Base-by-base conservation (phyloP, 2,797 vertebrate genomes). In the Poeciliopsis presidionis region DNA sequence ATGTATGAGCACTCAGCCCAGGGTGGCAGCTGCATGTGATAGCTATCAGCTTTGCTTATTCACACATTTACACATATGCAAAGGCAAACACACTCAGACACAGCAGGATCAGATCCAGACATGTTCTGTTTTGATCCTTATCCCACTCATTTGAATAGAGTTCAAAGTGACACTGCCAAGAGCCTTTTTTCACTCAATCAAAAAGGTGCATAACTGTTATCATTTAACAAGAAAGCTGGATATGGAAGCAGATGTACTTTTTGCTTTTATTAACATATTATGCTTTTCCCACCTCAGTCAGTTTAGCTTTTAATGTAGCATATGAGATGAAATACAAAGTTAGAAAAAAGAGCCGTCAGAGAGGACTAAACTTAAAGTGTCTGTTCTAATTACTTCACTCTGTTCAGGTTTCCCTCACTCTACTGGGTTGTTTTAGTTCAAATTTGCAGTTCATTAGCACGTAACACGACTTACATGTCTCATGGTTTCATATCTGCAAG, bases 41-140 rank as follows among this genome's bases (percentile, higher is more conserved):
- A 36, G 91, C 85, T 86, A 90, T 90, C 86, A 77, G 81, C 77
- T 86, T 87, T 3, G 59, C 89, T 87, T 89, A 90, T 86, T 90
- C 79, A 76, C 74, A 79, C 51, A n/a, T 82, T 80, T 79, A 81
- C 75, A 39, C 76, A 57, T 59, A 76, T 82, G 80, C 75, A 85
- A 84, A 81, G 71, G 74, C 76, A 76, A 75, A 80, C 70, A 55
- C 9, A 53, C 76, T 33, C 69, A 12, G 43, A 70, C 85, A 36
- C 81, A 89, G 86, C 84, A 76, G 86, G 85, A 88, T 86, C 72
- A 84, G 47, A 86, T 83, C 84, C 76, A 78, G 72, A 75, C 84
- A 80, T 77, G 88, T 86, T 75, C 86, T 84, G 72, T 91, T 93
- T 90, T 92, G 91, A 94, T 90, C 86, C 79, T 84, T 80, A 92